Base-by-base conservation (phyloP, 37 sponge, comb jelly and placozoan species). In the Geodia barretti region DNA sequence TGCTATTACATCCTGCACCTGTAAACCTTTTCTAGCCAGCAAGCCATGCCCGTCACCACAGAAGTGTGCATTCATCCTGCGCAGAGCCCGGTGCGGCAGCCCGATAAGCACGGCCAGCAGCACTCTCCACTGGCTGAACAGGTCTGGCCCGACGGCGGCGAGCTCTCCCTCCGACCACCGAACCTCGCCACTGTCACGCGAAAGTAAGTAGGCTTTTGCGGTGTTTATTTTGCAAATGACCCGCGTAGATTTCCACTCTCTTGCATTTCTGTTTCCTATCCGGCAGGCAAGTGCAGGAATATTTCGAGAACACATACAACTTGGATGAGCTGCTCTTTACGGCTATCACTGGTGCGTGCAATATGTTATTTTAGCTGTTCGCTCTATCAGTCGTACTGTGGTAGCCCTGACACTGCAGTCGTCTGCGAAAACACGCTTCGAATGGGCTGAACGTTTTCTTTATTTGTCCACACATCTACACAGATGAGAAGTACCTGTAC, bases 301-400 rank as follows among this genome's bases (percentile, higher is more conserved):
- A 96, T 63, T 96, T 96, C 70, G 42, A 73, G 80, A 96, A 96
- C 83, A 87, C 88, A 1, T 96, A 87, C 62, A 82, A 81, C 39
- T 66, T 96, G 40, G 84, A 92, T 39, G 96, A 96, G 72, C 61
- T 47, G 11, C 17, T 92, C 28, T 96, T 87, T 38, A 47, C 95
- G 37, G 79, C 87, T 21, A 62, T 96, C 3, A 83, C 60, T 76
- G 94, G 95, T 90, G 41, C 14, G 76, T 75, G 3, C n/a, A n/a
- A n/a, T n/a, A n/a, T n/a, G n/a, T n/a, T n/a, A n/a, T n/a, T n/a
- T n/a, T n/a, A n/a, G n/a, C n/a, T n/a, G n/a, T 59, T 59, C 60
- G 20, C 19, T 59, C 19, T 21, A 59, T 14, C 14, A 21, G 14
- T 59, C 60, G 20, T 59, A 59, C 60, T 59, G 19, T 20, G 20